Base-by-base conservation (phyloP, 2,113 vertebrate species). In the Brachionichthys hirsutus region DNA sequence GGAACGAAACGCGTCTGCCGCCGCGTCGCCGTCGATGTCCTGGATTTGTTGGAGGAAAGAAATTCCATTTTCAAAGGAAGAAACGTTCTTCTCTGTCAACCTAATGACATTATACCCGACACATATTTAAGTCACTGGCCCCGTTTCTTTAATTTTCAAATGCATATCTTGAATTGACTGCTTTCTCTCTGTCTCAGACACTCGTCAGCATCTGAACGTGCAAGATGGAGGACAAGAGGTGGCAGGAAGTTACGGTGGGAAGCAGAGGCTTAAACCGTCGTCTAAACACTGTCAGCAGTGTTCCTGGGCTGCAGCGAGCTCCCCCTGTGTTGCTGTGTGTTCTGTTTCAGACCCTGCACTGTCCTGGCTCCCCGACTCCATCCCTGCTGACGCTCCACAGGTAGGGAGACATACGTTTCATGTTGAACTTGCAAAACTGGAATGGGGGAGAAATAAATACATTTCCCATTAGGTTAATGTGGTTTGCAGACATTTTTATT, bases 221-320 rank as follows among this genome's bases (percentile, higher is more conserved):
- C 35, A 51, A 58, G 63, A 64, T 40, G 35, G 34, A 67, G 46
- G 66, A 48, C 55, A 53, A 51, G 66, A 67, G 43, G 54, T 55
- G 20, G 42, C 43, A 34, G 22, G 12, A 85, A 86, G 54, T 83
- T 79, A 88, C 56, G 65, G 71, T 60, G 61, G 87, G 78, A 86
- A 88, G 55, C 58, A n/a, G 73, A 71, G 58, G 70, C 46, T 84
- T 81, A 59, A 73, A 61, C 75, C 62, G 54, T 67, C 83, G 76
- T 86, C 80, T 66, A 88, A 90, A 90, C 82, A 88, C 56, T 84
- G 84, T 86, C 83, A 73, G 77, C 46, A 15, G 44, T 71, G 72
- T 82, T 78, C 55, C 78, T 76, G 79, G 52, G 22, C 70, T 57
- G 54, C 36, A 30, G 47, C 77, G 56, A 46, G 43, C 84, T 62